phyloP scores from a whole-genome alignment of 2,888 invertebrate species.

The Leptopterna dolabrata region DNA sequence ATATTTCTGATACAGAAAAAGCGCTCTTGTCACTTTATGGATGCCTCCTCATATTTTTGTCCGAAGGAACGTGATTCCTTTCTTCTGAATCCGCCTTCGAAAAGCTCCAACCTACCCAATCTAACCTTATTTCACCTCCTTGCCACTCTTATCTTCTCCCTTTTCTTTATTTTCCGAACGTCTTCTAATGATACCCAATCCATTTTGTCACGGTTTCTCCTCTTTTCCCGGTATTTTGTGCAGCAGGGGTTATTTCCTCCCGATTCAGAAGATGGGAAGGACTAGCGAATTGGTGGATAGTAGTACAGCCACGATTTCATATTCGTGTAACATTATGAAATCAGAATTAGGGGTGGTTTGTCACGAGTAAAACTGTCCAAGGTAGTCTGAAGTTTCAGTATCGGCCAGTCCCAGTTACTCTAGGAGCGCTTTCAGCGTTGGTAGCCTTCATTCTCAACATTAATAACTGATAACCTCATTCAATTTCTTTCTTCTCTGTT shows the following conservation, averaged over 20 bases:
- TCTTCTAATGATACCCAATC: not conserved
- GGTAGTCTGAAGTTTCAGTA: no score
- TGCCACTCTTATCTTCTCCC: not conserved
- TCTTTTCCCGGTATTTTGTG: not conserved
- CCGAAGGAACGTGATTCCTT: not conserved
- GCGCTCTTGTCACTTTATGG: not conserved
- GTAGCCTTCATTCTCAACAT: no score
- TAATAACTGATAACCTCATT: no score
- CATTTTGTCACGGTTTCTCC: not conserved
- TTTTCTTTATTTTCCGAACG: not conserved
- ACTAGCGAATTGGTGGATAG: no score
- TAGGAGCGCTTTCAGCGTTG: no score
- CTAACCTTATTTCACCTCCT: slow-evolving; percentile 1
- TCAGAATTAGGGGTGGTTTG: no score
- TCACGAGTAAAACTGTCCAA: no score
- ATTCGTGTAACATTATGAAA: no score
- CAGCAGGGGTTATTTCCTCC: not conserved
- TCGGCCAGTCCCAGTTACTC: no score
- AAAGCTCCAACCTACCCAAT: not conserved
- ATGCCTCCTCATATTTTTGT: not conserved
- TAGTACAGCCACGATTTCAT: no score
- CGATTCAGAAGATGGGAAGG: no score
- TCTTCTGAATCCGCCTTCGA: not conserved
- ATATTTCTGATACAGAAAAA: slow-evolving; percentile 1
- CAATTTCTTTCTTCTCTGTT: no score